Base-by-base conservation (phyloP, 2,888 invertebrate genomes). In the Orthosia gothica region DNA sequence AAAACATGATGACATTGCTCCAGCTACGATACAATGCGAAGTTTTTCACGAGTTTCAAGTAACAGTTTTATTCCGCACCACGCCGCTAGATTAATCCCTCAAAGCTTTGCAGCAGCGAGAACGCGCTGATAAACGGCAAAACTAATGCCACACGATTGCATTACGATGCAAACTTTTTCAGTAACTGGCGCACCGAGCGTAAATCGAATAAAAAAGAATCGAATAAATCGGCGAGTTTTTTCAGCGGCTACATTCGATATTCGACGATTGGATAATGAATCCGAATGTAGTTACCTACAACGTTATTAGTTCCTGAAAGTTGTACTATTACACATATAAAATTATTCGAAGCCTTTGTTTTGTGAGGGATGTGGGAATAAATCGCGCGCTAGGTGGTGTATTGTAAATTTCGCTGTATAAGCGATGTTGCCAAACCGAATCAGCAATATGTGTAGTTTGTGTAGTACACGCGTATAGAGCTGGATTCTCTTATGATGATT, bases 401-500 rank as follows among this genome's bases (percentile, higher is more conserved):
- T 82, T 83, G 82, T 88, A 88, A 87, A 88, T 88, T 87, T 76
- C 63, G 79, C 71, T 77, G 68, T 81, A 84, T 87, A 90, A 88
- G 88, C 89, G 83, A 88, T 92, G 91, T 92, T 92, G 91, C 91
- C 90, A 91, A 91, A 92, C 89, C 89, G 88, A 91, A 91, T 91
- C 91, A 89, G 89, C 91, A 85, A 89, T 90, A 89, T 91, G 91
- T 91, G 89, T 89, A 88, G 90, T 89, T 88, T 87, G 89, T 89
- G 90, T 91, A 86, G 87, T 90, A 91, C 87, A 88, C 86, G 87
- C 87, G 89, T 89, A 90, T 91, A 90, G 90, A 90, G 89, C 91
- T 94, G 94, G 95, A 95, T 96, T 96, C 96, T 95, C 96, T 96
- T 96, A 96, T 96, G 96, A 96, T 96, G 96, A 96, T 96, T 96